Percentiles rank a stretch among this genome's conserved stretches.
These are phyloP conservation scores for Anorthoa munda DNA, from an alignment of 2,888 invertebrate genomes.

Conservation along the genomic window DNA sequence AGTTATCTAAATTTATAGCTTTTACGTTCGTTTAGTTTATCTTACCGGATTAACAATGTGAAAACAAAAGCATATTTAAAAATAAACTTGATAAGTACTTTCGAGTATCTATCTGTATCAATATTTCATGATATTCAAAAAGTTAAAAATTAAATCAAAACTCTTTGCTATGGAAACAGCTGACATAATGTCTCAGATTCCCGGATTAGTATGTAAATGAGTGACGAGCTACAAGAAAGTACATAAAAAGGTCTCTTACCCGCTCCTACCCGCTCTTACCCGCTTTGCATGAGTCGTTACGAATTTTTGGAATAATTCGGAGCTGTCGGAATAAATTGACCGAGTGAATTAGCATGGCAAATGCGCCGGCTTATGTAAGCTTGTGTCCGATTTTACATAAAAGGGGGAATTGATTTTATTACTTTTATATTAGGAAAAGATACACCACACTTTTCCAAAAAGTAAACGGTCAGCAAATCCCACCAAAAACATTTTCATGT, in stretches of 20 bases:
- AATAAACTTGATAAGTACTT: no score
- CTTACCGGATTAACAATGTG: no score
- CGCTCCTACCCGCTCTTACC: no score
- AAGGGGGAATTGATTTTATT: conserved; percentile 23
- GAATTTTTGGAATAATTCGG: conserved; percentile 58
- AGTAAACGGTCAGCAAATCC: no score
- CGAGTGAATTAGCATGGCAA: conserved; percentile 57
- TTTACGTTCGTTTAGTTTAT: no score
- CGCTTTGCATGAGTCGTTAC: conserved; percentile 58
- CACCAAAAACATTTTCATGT: no score
- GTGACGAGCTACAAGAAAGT: conserved; percentile 48
- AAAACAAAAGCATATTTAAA: no score
- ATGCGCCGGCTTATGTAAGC: conserved; percentile 37
- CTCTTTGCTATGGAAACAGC: conserved; percentile 42
- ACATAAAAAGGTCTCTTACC: conserved; percentile 65
- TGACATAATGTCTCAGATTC: conserved; percentile 48
- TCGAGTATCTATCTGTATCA: not conserved
- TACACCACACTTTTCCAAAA: no score
- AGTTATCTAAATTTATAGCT: no score
- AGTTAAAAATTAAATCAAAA: conserved; percentile 1
- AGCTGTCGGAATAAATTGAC: conserved; percentile 58
- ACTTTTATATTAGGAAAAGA: not conserved
- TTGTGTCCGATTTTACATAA: conserved; percentile 29
- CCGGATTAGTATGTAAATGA: conserved; percentile 60
- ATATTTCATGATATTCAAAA: not conserved